Percentiles rank a stretch among this genome's conserved stretches.
These are phyloP conservation scores for Drosophila peninsularis DNA, from an alignment of 2,888 invertebrate genomes.

Conservation along the genomic window DNA sequence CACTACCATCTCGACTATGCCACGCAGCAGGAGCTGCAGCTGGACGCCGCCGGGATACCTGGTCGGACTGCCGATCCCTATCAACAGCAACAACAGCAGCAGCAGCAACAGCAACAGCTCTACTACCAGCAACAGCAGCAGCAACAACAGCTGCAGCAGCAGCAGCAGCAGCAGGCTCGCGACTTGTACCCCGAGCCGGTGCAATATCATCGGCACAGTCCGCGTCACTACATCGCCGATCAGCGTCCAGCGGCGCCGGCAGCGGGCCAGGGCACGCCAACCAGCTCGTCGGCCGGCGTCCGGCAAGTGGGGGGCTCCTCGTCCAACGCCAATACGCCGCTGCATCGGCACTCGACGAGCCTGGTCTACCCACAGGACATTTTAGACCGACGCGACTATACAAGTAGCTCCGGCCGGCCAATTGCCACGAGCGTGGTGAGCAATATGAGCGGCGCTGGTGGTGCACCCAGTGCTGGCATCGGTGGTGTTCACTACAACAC, in stretches of 20 bases:
- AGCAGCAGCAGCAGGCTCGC: conserved; percentile 49
- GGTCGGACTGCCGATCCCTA: conserved; percentile 43
- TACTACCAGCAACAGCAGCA: conserved; percentile 52
- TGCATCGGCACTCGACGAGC: conserved; percentile 79
- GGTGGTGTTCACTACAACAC: conserved; percentile 77
- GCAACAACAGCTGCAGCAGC: conserved; percentile 34
- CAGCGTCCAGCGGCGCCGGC: conserved; percentile 69
- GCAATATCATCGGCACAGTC: conserved; percentile 84
- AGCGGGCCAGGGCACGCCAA: conserved; percentile 67
- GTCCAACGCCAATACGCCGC: conserved; percentile 77
- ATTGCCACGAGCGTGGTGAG: conserved; percentile 77
- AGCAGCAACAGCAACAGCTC: conserved; percentile 20
- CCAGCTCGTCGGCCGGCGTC: conserved; percentile 59
- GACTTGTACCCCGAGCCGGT: conserved; percentile 82
- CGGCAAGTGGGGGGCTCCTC: conserved; percentile 68
- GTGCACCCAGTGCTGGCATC: conserved; percentile 29
- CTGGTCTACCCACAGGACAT: conserved; percentile 84
- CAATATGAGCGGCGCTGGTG: conserved; percentile 46
- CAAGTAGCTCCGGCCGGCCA: conserved; percentile 68
- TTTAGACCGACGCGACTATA: conserved; percentile 84
- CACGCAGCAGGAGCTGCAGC: conserved; percentile 60
- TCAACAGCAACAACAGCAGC: conserved; percentile 43
- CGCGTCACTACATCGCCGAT: conserved; percentile 83
- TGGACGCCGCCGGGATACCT: conserved; percentile 73
- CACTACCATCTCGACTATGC: conserved; percentile 72